Base-by-base conservation (phyloP, 1,140 invertebrate genomes). In the Meloidogyne exigua region DNA sequence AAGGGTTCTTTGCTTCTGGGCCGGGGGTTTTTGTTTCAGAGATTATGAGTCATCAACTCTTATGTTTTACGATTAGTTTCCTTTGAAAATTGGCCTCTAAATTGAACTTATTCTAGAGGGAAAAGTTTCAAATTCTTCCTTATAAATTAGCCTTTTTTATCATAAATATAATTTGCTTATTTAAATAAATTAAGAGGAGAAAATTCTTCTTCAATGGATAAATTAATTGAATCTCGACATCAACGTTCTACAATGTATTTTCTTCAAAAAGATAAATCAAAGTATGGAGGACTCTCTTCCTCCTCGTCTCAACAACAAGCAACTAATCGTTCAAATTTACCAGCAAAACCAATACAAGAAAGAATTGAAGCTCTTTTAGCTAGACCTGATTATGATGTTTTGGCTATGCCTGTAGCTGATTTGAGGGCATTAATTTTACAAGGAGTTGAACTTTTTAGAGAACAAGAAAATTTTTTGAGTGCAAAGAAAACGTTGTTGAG, bases 161-260 rank as follows among this genome's bases (percentile, higher is more conserved):
- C n/a, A n/a, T n/a, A n/a, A n/a, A n/a, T n/a, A n/a, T n/a, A n/a
- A n/a, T n/a, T n/a, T n/a, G n/a, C n/a, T n/a, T n/a, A n/a, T n/a
- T n/a, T n/a, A n/a, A n/a, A n/a, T 23, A 25, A 39, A 32, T 36
- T 44, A n/a, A 39, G 65, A 13, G 71, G 21, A 62, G 21, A 62
- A 62, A 32, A 39, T 62, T 23, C n/a, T 36, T 39, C 28, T 25
- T 39, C 68, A 13, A 44, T 49, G 68, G 68, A 44, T 15, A 73
- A 65, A 42, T 12, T 73, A 36, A 73, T 73, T 21, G 71, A 73
- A 65, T 73, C 71, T 39, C 49, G 71, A 10, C 71, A 73, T 25
- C 42, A 57, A 28, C 71, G 71, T 23, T 42, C 39, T n/a, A 73
- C 71, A 28, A 73, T 73, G 71, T 73, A 66, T 63, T 63, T 73